Percentiles rank a stretch among this genome's conserved stretches.
These are phyloP conservation scores for Eolophus roseicapilla DNA, from an alignment of 2,113 vertebrate genomes.

Conservation along the genomic window DNA sequence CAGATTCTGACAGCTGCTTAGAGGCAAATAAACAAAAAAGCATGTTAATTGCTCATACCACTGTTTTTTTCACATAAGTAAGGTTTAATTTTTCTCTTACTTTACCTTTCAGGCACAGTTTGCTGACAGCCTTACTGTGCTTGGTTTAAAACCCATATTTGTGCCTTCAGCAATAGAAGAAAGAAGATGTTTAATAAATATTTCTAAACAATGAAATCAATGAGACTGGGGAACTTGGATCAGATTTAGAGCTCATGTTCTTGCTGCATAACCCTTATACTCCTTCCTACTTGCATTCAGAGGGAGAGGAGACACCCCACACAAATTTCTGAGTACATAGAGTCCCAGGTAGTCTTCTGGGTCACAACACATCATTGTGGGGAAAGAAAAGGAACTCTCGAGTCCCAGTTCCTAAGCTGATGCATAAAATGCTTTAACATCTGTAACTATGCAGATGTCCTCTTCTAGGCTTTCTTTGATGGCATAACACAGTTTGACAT, in stretches of 20 bases:
- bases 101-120: background rate
- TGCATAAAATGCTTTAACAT: background rate
- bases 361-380: rapidly evolving
- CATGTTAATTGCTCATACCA: background rate
- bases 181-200: background rate
- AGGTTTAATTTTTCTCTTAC: background rate
- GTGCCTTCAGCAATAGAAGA: background rate
- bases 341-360: background rate
- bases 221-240: background rate
- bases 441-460: background rate
- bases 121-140: background rate
- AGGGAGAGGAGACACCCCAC: background rate
- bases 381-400: background rate
- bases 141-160: background rate
- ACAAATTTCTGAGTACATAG: background rate
- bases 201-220: background rate
- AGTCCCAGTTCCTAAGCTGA: background rate
- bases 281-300: background rate
- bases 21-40: background rate
- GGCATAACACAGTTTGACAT: background rate
- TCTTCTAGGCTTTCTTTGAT: background rate
- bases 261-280: background rate
- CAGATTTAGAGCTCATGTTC: background rate
- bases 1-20: background rate
- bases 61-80: background rate